A percentile compares a stretch with the other conserved stretches of the same genome.
These are phyloP conservation scores for Microcebus jonahi DNA, from an alignment of 2,113 vertebrate species.

Conservation along the genomic window DNA sequence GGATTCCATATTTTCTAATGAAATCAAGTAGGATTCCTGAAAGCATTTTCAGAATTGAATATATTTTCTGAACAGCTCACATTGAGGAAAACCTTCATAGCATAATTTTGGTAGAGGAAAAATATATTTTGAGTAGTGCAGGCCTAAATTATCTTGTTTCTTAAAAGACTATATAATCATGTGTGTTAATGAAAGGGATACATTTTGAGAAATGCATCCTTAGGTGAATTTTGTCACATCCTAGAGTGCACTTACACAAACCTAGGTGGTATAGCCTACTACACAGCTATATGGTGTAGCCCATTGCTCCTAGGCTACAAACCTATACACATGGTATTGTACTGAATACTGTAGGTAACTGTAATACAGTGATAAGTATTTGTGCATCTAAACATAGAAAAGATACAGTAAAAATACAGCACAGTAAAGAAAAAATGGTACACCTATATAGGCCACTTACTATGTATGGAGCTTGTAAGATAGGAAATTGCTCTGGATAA, in stretches of 20 bases:
- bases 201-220: background rate
- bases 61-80: slow-evolving; percentile 35
- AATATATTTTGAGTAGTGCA: slow-evolving; percentile 10
- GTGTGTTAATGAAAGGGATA: background rate
- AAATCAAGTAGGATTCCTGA: background rate
- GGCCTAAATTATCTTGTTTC: slow-evolving; percentile 19
- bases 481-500: background rate
- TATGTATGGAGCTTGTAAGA: background rate
- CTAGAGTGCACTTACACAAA: background rate
- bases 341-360: background rate
- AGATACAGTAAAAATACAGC: background rate
- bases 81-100: slow-evolving; percentile 2
- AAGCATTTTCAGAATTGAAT: slow-evolving; percentile 45
- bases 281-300: too few species aligned
- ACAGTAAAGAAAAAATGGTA: background rate
- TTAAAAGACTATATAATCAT: background rate
- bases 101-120: slow-evolving; percentile 29
- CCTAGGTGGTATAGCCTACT: too few species aligned
- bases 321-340: background rate
- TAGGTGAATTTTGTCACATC: background rate
- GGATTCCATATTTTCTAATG: background rate
- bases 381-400: background rate
- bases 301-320: background rate
- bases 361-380: background rate
- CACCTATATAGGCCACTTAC: background rate